Conservation (phyloP, 92 coral and sea anemone genomes). For the Micromussa lordhowensis region DNA sequence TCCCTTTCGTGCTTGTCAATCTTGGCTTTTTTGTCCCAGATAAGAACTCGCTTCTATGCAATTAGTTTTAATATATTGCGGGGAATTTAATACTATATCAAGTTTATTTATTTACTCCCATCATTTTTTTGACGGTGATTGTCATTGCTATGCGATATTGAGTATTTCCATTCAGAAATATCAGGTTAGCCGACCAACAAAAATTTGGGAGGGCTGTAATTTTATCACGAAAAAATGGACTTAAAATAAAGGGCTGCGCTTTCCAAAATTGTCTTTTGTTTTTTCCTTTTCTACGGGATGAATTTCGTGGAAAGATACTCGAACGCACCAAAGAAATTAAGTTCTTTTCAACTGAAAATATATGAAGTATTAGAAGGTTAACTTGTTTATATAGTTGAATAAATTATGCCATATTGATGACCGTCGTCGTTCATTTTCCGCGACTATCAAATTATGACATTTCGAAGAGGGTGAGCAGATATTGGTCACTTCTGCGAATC, state of each 20-base stretch:
- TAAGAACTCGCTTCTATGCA: too few relatives aligned
- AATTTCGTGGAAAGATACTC: not conserved
- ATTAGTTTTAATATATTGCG: too few relatives aligned
- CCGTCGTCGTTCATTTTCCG: not conserved
- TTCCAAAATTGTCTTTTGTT: not conserved
- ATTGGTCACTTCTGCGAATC: too few relatives aligned
- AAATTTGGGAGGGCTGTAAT: not conserved
- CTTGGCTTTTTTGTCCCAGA: too few relatives aligned
- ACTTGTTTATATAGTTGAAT: conserved; percentile 1
- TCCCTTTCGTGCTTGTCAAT: too few relatives aligned
- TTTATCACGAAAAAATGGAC: not conserved
- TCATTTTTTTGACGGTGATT: too few relatives aligned
- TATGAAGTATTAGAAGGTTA: not conserved
- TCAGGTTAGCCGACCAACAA: not conserved
- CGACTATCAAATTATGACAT: not conserved
- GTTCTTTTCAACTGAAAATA: not conserved
- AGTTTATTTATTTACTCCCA: too few relatives aligned
- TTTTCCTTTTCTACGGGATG: not conserved
- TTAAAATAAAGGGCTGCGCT: not conserved
- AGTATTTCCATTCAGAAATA: too few relatives aligned
- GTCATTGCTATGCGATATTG: too few relatives aligned
- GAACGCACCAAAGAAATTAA: not conserved
- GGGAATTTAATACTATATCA: too few relatives aligned
- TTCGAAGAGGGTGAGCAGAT: not conserved
- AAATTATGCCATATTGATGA: not conserved